Base-by-base conservation (phyloP, 1,140 invertebrate species). In the Trinorchestia longiramus region DNA sequence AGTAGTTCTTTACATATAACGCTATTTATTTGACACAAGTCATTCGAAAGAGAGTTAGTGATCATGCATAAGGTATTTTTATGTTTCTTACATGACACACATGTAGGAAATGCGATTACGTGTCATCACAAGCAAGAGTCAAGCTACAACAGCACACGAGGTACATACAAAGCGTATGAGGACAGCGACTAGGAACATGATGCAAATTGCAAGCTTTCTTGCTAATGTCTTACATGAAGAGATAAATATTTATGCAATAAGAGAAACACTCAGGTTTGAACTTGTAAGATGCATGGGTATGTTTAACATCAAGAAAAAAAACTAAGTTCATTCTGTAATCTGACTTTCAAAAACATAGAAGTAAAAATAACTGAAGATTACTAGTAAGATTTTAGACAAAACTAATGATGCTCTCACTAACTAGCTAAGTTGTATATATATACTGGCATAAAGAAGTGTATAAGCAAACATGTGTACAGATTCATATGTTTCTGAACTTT, bases 271-370 rank as follows among this genome's bases (percentile, higher is more conserved):
- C 15, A 90, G 43, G 88, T 90, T 90, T 90, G 41, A 28, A 43
- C 11, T 42, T 42, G 43, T 90, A 45, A 1, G 92, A 94, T 94
- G 92, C 92, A 94, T 94, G 43, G 92, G 36, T 94, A 94, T 94
- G 92, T 47, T 94, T 40, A 94, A 94, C 43, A 45, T 94, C 44
- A 47, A 45, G 92, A 45, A 94, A 94, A 23, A 40, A 77, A 87
- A 90, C 15, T 77, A 77, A 28, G 41, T 91, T 47, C 92, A 94
- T 94, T 94, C 92, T 94, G 92, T 94, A 94, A 36, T 47, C 36
- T 43, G 17, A 45, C 11, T 47, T 45, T 43, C 28, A 77, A 77
- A 77, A 11, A 23, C 36, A n/a, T 90, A 42, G 3, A 42, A 42
- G 0, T 28, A 45, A n/a, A 94, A 94, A 94, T 19, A 94, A 91